Evolutionary conservation across 2,888 invertebrate genomes (phyloP), one percentile per base, ranked within the genome.

Genomic region (Barypeithes pellucidus): DNA sequence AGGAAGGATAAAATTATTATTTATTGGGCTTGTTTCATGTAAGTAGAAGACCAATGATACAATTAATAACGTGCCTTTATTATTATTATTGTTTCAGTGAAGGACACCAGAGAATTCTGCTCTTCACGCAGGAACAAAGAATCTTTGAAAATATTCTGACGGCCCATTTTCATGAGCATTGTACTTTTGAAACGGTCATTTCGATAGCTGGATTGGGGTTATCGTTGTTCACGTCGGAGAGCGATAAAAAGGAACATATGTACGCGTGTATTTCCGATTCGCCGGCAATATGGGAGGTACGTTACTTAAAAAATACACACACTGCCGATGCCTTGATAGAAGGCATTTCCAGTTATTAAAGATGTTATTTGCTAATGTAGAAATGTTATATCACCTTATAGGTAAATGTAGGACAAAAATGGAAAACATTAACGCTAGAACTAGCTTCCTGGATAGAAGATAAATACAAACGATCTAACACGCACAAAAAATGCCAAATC

Each of bases 381-480:
- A n/a, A n/a, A n/a, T n/a, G n/a, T n/a, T n/a, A n/a, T n/a, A n/a
- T n/a, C 16, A n/a, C 16, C 29, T 33, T 50, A 1, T 57, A 66
- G 71, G 75, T 75, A 5, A 92, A 92, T 80, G 92, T 94, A 0
- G 93, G 92, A 16, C 91, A 92, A 78, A 91, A 91, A 81, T 95
- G 95, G 95, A 94, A 94, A 83, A 90, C 91, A 36, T 85, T 95
- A 2, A 92, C 93, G 0, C 87, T 94, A 33, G 95, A 95, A 80
- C 83, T 95, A 20, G 92, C 93, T 3, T 90, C 93, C 0, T 95
- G 95, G 95, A 85, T 95, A 57, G 95, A 95, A 83, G 94, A 94
- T 77, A 93, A 93, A 81, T 94, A 92, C 86, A 89, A 88, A 79
- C 88, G 76, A 14, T 50, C 66, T 0, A 18, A n/a, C 1, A 66